Evolutionary conservation across 2,888 invertebrate species (phyloP), one percentile per base, ranked within the genome.

Genomic region (Danaus chrysippus): DNA sequence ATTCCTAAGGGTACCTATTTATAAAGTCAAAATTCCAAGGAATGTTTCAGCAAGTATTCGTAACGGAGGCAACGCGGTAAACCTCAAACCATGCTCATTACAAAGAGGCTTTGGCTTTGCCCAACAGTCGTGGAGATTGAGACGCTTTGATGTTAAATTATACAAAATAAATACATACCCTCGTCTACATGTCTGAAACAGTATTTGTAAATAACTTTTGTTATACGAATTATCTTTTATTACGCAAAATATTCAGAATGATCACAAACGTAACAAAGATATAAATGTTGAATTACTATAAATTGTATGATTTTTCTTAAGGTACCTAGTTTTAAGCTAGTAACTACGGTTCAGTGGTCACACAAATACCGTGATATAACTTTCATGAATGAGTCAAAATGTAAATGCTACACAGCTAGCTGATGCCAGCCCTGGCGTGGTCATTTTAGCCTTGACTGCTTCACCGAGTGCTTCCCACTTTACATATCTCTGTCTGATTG

Each of bases 131-230:
- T 42, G 53, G 52, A 53, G 59, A 46, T 53, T 34, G 56, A 63
- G 63, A 59, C 52, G 56, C 64, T 64, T 65, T 61, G 65, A 65
- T 61, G 63, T 65, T 44, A 23, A 63, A 63, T 59, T 49, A 15
- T 49, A 49, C 49, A 49, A 49, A 49, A 49, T 49, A 43, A 41
- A 42, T 42, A 59, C 54, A 54, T 12, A 59, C 59, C 59, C 59
- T 54, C 52, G 54, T 59, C 59, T 54, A 42, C 15, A 42, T 44
- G 59, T 59, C 54, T 42, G 54, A 52, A 59, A 54, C 59, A 59
- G 54, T 42, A 54, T 54, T 23, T 49, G 17, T 17, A 49, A 49
- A 49, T 49, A 49, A 49, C 49, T 49, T 49, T 49, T 49, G 10
- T 13, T 19, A 12, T 46, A 42, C 42, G 13, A 49, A 42, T 56